Conservation (phyloP, 2,797 vertebrate genomes). For the Periophthalmus magnuspinnatus region DNA sequence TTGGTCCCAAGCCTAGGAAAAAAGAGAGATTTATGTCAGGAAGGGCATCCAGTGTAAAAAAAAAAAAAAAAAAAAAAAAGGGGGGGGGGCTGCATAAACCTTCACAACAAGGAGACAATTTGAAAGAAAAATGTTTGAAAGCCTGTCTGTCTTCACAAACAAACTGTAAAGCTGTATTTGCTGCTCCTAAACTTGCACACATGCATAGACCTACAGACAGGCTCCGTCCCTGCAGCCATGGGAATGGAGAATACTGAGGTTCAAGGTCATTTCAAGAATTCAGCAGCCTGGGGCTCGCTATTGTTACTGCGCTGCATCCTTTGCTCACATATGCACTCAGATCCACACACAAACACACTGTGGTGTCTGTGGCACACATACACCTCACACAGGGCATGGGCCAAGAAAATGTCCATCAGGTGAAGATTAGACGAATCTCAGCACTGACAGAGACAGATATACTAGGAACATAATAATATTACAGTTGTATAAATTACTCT, state of each 20-base stretch:
- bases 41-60: not conserved
- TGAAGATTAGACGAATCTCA: slow-evolving; percentile 76
- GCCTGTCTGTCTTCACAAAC: slow-evolving; percentile 26
- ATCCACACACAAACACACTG: slow-evolving; percentile 42
- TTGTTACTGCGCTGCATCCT: slow-evolving; percentile 74
- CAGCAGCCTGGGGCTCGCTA: slow-evolving; percentile 80
- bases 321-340: slow-evolving; percentile 55
- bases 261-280: slow-evolving; percentile 87
- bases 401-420: slow-evolving; percentile 75
- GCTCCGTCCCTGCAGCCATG: slow-evolving; percentile 76
- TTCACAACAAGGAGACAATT: not conserved
- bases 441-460: slow-evolving; percentile 39
- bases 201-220: slow-evolving; percentile 51
- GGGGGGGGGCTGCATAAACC: not conserved
- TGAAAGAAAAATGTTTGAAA: slow-evolving; percentile 14
- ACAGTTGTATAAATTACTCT: too few species aligned
- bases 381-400: slow-evolving; percentile 36
- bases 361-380: slow-evolving; percentile 32
- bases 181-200: slow-evolving; percentile 40
- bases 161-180: slow-evolving; percentile 47
- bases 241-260: slow-evolving; percentile 81
- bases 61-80: too few species aligned
- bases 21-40: too few species aligned
- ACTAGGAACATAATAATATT: not conserved
- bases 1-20: too few species aligned